These are phyloP conservation scores for Platalea minor DNA, from an alignment of 2,797 vertebrate genomes.

Conservation along the genomic window DNA sequence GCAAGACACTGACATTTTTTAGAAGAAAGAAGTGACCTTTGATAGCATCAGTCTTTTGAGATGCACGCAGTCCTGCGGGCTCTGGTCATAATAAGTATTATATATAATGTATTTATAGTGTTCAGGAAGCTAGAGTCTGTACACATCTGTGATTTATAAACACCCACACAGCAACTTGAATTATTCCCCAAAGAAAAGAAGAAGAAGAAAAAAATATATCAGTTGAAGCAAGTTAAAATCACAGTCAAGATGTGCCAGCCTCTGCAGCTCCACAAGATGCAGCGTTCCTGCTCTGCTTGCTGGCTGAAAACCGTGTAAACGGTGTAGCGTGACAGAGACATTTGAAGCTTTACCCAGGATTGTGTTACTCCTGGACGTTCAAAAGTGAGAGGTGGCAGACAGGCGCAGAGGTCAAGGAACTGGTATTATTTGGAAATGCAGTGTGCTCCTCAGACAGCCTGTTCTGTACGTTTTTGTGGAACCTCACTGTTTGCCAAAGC, in stretches of 20 bases:
- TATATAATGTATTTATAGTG: background rate
- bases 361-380: background rate
- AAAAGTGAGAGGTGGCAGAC: background rate
- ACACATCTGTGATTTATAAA: background rate
- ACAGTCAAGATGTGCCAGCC: background rate
- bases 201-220: too few species aligned
- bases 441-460: background rate
- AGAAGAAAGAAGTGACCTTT: background rate
- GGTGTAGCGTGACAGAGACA: background rate
- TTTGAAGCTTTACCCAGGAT: background rate
- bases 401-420: background rate
- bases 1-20: background rate
- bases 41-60: background rate
- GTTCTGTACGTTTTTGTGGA: background rate
- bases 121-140: background rate
- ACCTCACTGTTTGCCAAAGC: background rate
- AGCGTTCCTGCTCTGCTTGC: accelerated
- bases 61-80: background rate
- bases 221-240: background rate
- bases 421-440: accelerated
- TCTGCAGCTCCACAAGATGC: background rate
- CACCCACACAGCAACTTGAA: background rate
- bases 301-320: background rate
- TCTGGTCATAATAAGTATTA: background rate
- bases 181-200: background rate